Conservation (phyloP, 2,797 vertebrate genomes). For the Agapornis canus region DNA sequence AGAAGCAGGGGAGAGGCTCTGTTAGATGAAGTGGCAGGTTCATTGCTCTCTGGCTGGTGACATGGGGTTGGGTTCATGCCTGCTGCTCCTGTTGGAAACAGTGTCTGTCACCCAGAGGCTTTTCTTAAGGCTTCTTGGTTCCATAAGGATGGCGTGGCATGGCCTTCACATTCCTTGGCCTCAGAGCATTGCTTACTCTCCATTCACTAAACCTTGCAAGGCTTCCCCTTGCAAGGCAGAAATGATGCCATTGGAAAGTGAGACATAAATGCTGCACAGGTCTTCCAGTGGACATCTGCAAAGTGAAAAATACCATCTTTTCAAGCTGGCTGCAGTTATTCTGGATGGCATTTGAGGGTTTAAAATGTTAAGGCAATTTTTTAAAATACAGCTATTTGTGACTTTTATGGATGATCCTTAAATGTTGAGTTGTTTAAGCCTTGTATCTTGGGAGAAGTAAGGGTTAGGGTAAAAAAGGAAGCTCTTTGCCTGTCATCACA, state of each 20-base stretch:
- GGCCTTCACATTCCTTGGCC: not conserved
- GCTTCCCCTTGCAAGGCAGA: not conserved
- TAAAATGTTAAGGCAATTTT: slow-evolving; percentile 58
- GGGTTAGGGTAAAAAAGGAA: not conserved
- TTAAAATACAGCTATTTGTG: slow-evolving; percentile 33
- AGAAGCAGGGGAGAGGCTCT: not conserved
- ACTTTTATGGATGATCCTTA: not conserved
- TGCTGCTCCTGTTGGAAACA: not conserved
- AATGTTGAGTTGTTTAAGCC: slow-evolving; percentile 3
- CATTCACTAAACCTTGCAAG: not conserved
- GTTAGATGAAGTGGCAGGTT: accelerated
- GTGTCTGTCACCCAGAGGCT: accelerated
- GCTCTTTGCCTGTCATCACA: not conserved
- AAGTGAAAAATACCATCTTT: not conserved
- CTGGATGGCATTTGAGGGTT: slow-evolving; percentile 23
- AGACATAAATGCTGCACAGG: not conserved
- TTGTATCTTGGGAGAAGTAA: accelerated
- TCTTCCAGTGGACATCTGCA: not conserved
- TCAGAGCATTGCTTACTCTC: not conserved
- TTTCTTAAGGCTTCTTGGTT: not conserved
- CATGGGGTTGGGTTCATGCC: accelerated
- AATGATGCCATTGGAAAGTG: not conserved
- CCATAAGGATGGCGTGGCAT: not conserved
- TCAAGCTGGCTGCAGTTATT: not conserved
- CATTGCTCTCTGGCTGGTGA: accelerated